Evolutionary conservation across 2,797 vertebrate genomes (phyloP).

Genomic region (Vespertilio murinus): DNA sequence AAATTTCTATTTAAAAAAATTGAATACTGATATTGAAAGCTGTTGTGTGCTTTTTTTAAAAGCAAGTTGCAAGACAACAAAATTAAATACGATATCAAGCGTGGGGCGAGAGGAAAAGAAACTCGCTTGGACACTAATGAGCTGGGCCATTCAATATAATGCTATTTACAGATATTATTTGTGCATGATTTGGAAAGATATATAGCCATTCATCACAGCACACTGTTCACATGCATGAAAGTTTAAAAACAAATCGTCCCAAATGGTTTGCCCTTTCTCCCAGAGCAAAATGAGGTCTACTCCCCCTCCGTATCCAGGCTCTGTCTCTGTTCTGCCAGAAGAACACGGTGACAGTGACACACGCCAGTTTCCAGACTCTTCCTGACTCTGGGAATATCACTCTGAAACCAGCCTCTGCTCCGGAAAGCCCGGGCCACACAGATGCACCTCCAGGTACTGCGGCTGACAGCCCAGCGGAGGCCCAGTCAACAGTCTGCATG

Average conservation of each 20-base stretch:
- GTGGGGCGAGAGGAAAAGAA: neutral
- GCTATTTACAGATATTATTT: neutral
- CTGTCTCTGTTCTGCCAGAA: neutral
- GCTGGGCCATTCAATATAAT: neutral
- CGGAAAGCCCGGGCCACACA: too few species aligned
- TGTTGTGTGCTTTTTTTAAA: neutral
- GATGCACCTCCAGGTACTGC: neutral
- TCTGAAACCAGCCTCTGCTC: neutral
- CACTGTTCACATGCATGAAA: neutral
- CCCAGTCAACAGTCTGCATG: neutral
- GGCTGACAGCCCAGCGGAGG: neutral
- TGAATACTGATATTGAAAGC: neutral
- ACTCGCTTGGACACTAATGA: neutral
- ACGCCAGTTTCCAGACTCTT: neutral
- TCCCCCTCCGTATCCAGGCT: neutral
- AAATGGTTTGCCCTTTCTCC: neutral
- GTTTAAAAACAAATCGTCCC: neutral
- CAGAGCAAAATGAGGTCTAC: neutral
- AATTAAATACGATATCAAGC: neutral
- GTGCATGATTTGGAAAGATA: neutral
- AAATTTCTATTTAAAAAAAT: neutral
- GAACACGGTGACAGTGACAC: neutral
- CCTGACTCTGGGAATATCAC: neutral
- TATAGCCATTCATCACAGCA: neutral
- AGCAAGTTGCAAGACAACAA: neutral